Conservation (phyloP, 1,140 invertebrate genomes). For the Neotoxoptera formosana region DNA sequence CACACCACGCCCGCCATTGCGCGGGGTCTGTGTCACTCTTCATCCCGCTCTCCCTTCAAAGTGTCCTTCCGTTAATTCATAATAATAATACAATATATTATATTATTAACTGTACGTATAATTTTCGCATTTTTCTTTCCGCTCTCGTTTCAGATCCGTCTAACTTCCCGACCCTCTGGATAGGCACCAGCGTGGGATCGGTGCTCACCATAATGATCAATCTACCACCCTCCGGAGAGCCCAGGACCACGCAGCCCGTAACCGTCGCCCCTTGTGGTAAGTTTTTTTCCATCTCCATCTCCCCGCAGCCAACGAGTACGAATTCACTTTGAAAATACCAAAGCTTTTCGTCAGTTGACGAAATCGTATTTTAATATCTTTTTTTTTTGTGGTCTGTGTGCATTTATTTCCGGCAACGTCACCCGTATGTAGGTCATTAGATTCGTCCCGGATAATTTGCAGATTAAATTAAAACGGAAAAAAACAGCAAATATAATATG, state of each 20-base stretch:
- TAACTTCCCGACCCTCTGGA: slow-evolving; percentile 88
- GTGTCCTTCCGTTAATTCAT: not conserved
- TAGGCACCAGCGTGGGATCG: slow-evolving; percentile 94
- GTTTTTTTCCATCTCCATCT: slow-evolving; percentile 60
- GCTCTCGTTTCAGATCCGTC: slow-evolving; percentile 71
- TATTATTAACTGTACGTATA: not conserved
- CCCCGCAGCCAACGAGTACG: not conserved
- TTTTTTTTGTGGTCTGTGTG: not conserved
- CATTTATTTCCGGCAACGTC: not conserved
- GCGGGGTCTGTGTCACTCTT: too few relatives aligned
- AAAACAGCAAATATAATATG: not conserved
- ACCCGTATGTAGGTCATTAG: not conserved
- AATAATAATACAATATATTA: not conserved
- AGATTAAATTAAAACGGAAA: not conserved
- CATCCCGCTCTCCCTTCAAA: not conserved
- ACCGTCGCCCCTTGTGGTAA: slow-evolving; percentile 85
- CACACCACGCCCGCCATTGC: not conserved
- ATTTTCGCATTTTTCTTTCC: not conserved
- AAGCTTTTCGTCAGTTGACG: not conserved
- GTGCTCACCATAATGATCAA: slow-evolving; percentile 90
- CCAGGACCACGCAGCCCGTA: slow-evolving; percentile 84
- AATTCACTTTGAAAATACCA: not conserved
- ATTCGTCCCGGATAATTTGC: not conserved
- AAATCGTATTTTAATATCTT: not conserved
- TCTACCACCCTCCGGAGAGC: slow-evolving; percentile 80